These are phyloP conservation scores for Nerophis ophidion DNA, from an alignment of 2,113 vertebrate species.

Conservation along the genomic window DNA sequence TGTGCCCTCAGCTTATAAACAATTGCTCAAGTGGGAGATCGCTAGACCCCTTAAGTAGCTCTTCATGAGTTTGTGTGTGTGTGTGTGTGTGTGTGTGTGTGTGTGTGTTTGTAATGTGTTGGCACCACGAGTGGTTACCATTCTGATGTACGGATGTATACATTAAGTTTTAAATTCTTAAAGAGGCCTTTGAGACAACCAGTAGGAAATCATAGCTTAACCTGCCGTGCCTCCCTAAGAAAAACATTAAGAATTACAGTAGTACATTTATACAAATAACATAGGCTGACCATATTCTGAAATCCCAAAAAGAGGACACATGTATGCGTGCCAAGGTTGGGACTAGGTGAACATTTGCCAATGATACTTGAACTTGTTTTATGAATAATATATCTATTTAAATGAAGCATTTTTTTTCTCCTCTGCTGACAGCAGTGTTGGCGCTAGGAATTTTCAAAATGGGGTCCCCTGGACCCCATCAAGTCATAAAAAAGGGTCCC, in stretches of 20 bases:
- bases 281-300: too few relatives aligned
- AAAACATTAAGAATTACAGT: background rate
- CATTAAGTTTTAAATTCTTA: constrained; percentile 32
- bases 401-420: too few relatives aligned
- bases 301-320: too few relatives aligned
- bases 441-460: too few relatives aligned
- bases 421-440: too few relatives aligned
- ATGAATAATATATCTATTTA: too few relatives aligned
- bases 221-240: constrained; percentile 1
- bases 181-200: constrained; percentile 39
- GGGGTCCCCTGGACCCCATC: too few relatives aligned
- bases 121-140: constrained; percentile 10
- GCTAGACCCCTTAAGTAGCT: constrained; percentile 54
- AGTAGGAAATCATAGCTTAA: constrained; percentile 28
- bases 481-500: too few relatives aligned
- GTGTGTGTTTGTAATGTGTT: background rate
- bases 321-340: too few relatives aligned
- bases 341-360: too few relatives aligned
- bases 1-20: constrained; percentile 44
- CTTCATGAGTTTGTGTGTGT: constrained; percentile 28
- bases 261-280: background rate
- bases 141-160: constrained; percentile 26
- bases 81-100: constrained; percentile 4
- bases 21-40: constrained; percentile 44
- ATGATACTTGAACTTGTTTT: too few relatives aligned